Percentiles rank a stretch among this genome's conserved stretches.
Evolutionary conservation across 2,797 vertebrate species (phyloP).

Genomic region (Enteromius paludinosus): DNA sequence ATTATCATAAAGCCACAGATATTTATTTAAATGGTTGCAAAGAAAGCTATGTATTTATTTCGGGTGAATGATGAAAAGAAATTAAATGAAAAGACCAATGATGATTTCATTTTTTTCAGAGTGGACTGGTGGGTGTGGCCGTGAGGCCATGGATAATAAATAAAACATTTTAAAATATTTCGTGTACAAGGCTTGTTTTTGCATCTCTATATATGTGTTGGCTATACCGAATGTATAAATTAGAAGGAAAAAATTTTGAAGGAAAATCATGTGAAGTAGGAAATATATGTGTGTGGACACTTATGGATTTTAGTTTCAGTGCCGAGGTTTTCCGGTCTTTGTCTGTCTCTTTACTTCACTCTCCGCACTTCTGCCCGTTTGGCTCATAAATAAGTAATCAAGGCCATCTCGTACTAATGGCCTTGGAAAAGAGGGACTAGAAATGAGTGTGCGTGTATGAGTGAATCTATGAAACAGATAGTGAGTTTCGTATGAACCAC

Average conservation of each 20-base stretch:
- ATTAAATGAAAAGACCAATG: slow-evolving; percentile 64
- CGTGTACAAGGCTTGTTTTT: slow-evolving; percentile 25
- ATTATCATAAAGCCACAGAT: slow-evolving; percentile 71
- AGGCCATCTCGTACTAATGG: slow-evolving; percentile 77
- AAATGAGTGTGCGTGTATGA: slow-evolving; percentile 55
- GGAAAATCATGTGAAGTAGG: slow-evolving; percentile 9
- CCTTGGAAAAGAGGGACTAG: slow-evolving; percentile 73
- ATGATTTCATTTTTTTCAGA: slow-evolving; percentile 70
- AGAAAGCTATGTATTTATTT: slow-evolving; percentile 77
- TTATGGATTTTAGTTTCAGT: slow-evolving; percentile 42
- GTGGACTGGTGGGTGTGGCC: slow-evolving; percentile 73
- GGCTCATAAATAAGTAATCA: slow-evolving; percentile 80
- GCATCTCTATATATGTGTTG: background rate
- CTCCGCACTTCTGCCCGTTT: slow-evolving; percentile 67
- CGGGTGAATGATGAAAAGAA: slow-evolving; percentile 60
- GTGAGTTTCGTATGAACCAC: slow-evolving; percentile 31
- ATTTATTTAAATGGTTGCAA: slow-evolving; percentile 79
- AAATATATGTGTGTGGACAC: slow-evolving; percentile 23
- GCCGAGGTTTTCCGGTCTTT: slow-evolving; percentile 57
- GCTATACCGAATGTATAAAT: background rate
- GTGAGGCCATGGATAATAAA: slow-evolving; percentile 77
- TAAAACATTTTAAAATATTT: slow-evolving; percentile 76
- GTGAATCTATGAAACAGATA: slow-evolving; percentile 10
- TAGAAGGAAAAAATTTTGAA: too few species aligned
- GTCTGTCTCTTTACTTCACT: slow-evolving; percentile 62